phyloP scores from a whole-genome alignment of 1,140 invertebrate species.

The Meloidogyne floridensis region DNA sequence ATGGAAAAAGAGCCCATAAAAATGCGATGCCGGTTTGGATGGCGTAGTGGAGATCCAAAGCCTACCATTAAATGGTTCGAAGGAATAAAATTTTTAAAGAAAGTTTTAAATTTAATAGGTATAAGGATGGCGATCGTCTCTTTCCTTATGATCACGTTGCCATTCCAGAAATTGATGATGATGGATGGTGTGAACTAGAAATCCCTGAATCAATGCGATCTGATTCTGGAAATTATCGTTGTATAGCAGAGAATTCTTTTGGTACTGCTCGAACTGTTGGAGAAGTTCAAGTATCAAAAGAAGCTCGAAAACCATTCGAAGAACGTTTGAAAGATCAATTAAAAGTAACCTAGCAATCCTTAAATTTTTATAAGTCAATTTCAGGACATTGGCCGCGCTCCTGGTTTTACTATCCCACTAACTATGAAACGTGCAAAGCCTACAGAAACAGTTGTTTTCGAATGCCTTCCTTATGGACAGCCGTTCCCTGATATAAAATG shows the following conservation, averaged over 20 bases:
- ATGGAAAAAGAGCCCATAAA: slow-evolving; percentile 78
- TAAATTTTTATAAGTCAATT: not conserved
- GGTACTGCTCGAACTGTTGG: slow-evolving; percentile 59
- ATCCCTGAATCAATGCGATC: slow-evolving; percentile 76
- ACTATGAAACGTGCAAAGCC: slow-evolving; percentile 53
- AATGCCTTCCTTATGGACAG: slow-evolving; percentile 64
- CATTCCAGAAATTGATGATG: slow-evolving; percentile 66
- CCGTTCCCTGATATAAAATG: slow-evolving; percentile 62
- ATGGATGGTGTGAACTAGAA: slow-evolving; percentile 76
- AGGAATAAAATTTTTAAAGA: not conserved
- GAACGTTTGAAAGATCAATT: slow-evolving; percentile 12
- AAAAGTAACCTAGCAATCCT: not conserved
- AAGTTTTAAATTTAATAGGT: slow-evolving; percentile 69
- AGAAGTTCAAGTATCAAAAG: slow-evolving; percentile 44
- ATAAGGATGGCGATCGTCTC: slow-evolving; percentile 61
- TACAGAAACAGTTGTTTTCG: slow-evolving; percentile 64
- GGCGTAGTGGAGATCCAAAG: slow-evolving; percentile 76
- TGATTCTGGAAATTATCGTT: slow-evolving; percentile 76
- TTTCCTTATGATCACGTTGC: slow-evolving; percentile 56
- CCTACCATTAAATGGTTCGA: slow-evolving; percentile 73
- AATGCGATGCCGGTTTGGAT: slow-evolving; percentile 76
- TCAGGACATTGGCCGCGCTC: slow-evolving; percentile 52
- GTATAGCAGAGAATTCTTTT: slow-evolving; percentile 68
- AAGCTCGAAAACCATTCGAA: not conserved
- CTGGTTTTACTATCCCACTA: slow-evolving; percentile 63